Conservation (phyloP, 2,797 vertebrate species). For the Nothura maculosa region DNA sequence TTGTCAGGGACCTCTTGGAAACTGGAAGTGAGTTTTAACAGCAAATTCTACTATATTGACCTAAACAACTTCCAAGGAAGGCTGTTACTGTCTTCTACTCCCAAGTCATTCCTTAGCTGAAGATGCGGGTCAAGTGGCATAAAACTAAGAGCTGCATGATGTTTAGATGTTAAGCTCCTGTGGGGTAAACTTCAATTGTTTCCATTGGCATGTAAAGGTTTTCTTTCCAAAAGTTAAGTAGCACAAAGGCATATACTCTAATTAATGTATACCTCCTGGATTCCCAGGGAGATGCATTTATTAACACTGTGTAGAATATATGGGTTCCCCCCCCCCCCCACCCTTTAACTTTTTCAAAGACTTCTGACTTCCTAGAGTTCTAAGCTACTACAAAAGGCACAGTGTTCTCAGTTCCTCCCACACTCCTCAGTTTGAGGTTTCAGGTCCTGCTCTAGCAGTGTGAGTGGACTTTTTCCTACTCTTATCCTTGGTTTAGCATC, state of each 20-base stretch:
- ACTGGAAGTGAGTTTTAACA: background rate
- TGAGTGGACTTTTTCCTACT: background rate
- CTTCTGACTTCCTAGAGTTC: background rate
- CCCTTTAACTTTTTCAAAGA: background rate
- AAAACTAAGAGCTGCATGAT: accelerated
- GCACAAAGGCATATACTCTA: background rate
- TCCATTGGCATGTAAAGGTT: accelerated
- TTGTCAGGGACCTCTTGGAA: background rate
- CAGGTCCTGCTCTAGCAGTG: background rate
- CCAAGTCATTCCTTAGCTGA: background rate
- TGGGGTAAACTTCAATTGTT: background rate
- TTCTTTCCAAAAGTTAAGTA: accelerated
- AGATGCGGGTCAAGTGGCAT: no score
- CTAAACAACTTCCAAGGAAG: background rate
- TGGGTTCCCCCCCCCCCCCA: no score
- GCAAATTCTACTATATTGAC: accelerated
- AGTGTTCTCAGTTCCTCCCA: background rate
- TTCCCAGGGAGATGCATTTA: background rate
- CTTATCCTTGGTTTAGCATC: background rate
- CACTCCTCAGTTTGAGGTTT: background rate
- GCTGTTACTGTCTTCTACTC: background rate
- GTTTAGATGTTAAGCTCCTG: background rate
- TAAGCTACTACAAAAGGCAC: background rate
- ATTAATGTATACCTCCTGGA: background rate
- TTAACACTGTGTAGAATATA: background rate